Evolutionary conservation across 2,113 vertebrate species (phyloP), one percentile per base, ranked within the genome.

Genomic region (Neodontobutis hainanensis): DNA sequence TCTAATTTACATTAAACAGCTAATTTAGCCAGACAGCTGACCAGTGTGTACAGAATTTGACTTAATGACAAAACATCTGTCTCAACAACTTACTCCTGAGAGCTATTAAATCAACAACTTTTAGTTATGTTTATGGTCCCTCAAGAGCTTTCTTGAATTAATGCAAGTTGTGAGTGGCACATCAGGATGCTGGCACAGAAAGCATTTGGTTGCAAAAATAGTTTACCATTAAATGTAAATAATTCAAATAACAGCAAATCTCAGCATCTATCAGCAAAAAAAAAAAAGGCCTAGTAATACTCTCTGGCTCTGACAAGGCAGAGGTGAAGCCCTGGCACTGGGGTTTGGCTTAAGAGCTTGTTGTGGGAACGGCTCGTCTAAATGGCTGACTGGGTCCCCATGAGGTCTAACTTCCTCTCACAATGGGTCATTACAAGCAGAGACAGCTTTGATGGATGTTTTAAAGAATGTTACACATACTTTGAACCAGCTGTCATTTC

Each of bases 401-500:
- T 62, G 72, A 79, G 79, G 57, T 10, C 53, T 48, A 27, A 32
- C 62, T 75, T 62, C 63, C 75, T 69, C 61, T 47, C 50, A 61
- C 65, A 53, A 32, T 56, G 67, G 51, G 53, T 68, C 3, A 12
- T 69, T 75, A 71, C 32, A 50, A 60, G 72, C 65, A 48, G 61
- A 0, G 8, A 85, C 44, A 15, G 5, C 59, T 63, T 32, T 78
- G 67, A 88, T 45, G 14, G 65, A 81, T 12, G 66, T 58, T 80
- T 82, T 62, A 38, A 47, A 32, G 65, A 85, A 76, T 52, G 15
- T 44, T 65, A 65, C 64, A 63, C 60, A 77, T 87, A 81, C 71
- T 15, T 62, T 58, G 59, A 84, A 77, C 66, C 36, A 56, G 42
- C 48, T 81, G 14, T 48, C 5, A 50, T 51, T 42, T 51, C 36